Evolutionary conservation across 1,140 invertebrate species (phyloP).

Genomic region (Eupeodes corollae): DNA sequence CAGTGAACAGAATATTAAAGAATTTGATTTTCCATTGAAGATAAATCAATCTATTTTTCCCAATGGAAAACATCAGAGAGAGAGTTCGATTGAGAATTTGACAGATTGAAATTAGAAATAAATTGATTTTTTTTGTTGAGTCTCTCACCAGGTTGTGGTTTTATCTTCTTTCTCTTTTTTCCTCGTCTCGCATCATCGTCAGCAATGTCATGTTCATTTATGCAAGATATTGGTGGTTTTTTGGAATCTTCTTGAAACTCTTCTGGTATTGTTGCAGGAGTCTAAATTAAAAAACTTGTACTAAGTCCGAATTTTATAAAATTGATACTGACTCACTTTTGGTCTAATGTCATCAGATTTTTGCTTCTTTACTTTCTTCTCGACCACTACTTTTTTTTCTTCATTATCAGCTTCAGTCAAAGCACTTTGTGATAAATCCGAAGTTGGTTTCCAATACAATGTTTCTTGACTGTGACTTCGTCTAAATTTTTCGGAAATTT

Average conservation of each 20-base stretch:
- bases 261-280: not conserved
- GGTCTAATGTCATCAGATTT: slow-evolving; percentile 25
- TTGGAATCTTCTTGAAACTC: not conserved
- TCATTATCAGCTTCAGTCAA: slow-evolving; percentile 11
- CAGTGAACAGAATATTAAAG: too few relatives aligned
- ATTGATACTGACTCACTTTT: slow-evolving; percentile 4
- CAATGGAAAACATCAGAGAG: too few relatives aligned
- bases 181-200: slow-evolving; percentile 28
- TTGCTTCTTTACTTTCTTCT: slow-evolving; percentile 21
- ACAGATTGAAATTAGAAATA: too few relatives aligned
- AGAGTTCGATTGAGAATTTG: too few relatives aligned
- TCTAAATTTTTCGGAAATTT: not conserved
- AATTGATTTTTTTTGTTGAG: too few relatives aligned
- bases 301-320: too few relatives aligned
- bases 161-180: slow-evolving; percentile 31
- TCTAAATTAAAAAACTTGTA: too few relatives aligned
- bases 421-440: slow-evolving; percentile 28
- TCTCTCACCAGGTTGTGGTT: slow-evolving; percentile 18
- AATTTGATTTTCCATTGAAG: too few relatives aligned
- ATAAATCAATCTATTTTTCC: too few relatives aligned
- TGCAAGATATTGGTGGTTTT: slow-evolving; percentile 22
- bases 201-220: slow-evolving; percentile 26
- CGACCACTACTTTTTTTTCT: slow-evolving; percentile 22
- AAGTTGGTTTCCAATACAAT: slow-evolving; percentile 34
- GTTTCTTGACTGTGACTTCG: slow-evolving; percentile 34